phyloP scores from a whole-genome alignment of 2,797 vertebrate species.

The Rhodeus uyekii region DNA sequence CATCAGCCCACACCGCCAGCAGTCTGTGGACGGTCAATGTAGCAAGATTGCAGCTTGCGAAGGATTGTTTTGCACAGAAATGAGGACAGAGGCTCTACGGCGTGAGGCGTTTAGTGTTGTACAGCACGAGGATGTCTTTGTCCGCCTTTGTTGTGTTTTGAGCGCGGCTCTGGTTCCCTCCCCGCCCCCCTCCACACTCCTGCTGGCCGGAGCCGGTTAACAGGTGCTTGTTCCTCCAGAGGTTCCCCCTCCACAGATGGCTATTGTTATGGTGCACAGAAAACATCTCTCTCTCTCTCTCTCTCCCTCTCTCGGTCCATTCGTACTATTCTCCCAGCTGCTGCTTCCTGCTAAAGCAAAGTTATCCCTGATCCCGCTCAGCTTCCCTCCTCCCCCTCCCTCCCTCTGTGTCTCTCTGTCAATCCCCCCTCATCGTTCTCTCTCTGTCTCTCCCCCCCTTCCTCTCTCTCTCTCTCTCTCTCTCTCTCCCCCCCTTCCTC shows the following conservation, averaged over 20 bases:
- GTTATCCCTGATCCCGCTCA: constrained; percentile 77
- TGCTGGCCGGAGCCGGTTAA: constrained; percentile 61
- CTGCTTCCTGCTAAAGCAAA: constrained; percentile 70
- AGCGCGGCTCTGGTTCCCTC: constrained; percentile 44
- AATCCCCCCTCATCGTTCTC: no score
- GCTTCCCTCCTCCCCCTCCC: constrained; percentile 63
- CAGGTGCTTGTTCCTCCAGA: constrained; percentile 83
- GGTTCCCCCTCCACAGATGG: constrained; percentile 84
- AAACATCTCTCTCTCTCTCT: constrained; percentile 77
- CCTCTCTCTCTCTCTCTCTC: constrained; percentile 45
- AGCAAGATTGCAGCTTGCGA: no score
- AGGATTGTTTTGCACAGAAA: not conserved
- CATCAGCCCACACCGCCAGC: not conserved
- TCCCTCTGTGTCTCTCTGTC: constrained; percentile 60
- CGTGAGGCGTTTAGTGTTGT: no score
- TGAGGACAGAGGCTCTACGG: no score
- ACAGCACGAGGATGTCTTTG: constrained; percentile 30
- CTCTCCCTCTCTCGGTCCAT: not conserved
- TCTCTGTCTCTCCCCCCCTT: constrained; percentile 66
- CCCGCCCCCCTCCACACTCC: not conserved
- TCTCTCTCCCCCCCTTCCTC: no score
- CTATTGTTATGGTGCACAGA: constrained; percentile 91
- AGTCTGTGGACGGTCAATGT: not conserved
- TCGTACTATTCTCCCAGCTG: constrained; percentile 76
- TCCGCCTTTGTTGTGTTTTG: constrained; percentile 33